Evolutionary conservation across 2,888 invertebrate species (phyloP).

Genomic region (Dusona sp.): DNA sequence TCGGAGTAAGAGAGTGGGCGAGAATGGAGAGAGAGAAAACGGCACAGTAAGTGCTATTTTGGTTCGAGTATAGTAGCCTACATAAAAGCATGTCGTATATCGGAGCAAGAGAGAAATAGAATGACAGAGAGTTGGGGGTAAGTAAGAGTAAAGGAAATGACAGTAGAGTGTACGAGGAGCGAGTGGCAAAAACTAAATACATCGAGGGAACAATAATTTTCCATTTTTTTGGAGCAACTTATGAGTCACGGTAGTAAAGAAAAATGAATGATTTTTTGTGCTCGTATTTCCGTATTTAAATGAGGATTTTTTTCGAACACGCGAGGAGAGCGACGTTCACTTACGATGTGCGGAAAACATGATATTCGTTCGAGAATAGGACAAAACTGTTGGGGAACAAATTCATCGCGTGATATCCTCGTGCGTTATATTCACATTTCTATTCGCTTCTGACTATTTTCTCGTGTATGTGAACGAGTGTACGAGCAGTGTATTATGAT

Average conservation of each 20-base stretch:
- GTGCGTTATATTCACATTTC: constrained; percentile 25
- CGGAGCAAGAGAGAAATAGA: constrained; percentile 25
- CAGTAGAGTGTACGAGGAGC: constrained; percentile 45
- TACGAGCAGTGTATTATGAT: not conserved
- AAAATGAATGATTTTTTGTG: not conserved
- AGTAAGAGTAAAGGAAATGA: not conserved
- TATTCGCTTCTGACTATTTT: constrained; percentile 29
- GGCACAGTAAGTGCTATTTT: constrained; percentile 55
- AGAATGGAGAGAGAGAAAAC: constrained; percentile 35
- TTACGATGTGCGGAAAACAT: constrained; percentile 10
- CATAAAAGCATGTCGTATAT: constrained; percentile 21
- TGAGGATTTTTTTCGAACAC: constrained; percentile 25
- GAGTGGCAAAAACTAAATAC: constrained; percentile 28
- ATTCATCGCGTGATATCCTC: constrained; percentile 62
- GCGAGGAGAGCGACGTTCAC: constrained; percentile 29
- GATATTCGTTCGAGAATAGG: constrained; percentile 47
- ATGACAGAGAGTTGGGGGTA: constrained; percentile 27
- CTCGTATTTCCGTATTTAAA: not conserved
- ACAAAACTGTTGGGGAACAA: constrained; percentile 68
- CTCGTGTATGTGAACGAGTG: not conserved
- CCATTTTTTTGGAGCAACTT: not conserved
- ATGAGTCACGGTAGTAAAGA: constrained; percentile 52
- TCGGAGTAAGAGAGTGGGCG: constrained; percentile 28
- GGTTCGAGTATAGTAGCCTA: constrained; percentile 40
- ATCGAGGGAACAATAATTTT: not conserved